Evolutionary conservation across 1,140 invertebrate genomes (phyloP).

Genomic region (Triops longicaudatus): DNA sequence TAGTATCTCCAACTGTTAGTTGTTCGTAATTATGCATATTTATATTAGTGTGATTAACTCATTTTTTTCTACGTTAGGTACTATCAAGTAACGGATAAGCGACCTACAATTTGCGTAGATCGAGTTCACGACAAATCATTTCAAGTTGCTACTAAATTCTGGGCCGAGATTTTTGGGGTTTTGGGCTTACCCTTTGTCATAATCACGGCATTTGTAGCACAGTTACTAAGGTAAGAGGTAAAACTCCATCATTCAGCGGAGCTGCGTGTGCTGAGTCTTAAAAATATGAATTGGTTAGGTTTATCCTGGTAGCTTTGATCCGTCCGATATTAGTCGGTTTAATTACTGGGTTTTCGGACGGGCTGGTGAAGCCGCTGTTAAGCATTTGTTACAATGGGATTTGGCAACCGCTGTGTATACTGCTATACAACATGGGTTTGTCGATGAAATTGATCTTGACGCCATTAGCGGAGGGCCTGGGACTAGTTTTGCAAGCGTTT

Average conservation of each 20-base stretch:
- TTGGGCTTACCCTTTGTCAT: conserved; percentile 13
- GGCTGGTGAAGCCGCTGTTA: conserved; percentile 11
- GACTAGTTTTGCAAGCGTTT: background rate
- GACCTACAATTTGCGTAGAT: background rate
- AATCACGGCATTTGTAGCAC: background rate
- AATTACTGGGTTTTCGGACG: conserved; percentile 18
- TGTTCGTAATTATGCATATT: too few species aligned
- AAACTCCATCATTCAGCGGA: background rate
- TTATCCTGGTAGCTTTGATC: background rate
- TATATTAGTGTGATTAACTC: background rate
- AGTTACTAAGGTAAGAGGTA: background rate
- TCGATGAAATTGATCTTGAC: conserved; percentile 17
- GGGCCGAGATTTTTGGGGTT: conserved; percentile 13
- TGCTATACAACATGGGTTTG: conserved; percentile 10
- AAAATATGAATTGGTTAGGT: background rate
- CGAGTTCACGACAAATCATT: background rate
- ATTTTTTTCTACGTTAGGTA: background rate
- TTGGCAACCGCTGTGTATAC: conserved; percentile 8
- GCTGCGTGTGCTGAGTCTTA: background rate
- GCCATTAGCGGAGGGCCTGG: background rate
- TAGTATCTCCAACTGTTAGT: too few species aligned
- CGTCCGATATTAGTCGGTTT: conserved; percentile 1
- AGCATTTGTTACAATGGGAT: conserved; percentile 13
- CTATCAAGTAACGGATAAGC: conserved; percentile 18
- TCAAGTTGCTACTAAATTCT: background rate